A percentile compares a stretch with the other conserved stretches of the same genome.
Conservation (phyloP, 2,113 vertebrate genomes). For the Amblyornis subalaris region DNA sequence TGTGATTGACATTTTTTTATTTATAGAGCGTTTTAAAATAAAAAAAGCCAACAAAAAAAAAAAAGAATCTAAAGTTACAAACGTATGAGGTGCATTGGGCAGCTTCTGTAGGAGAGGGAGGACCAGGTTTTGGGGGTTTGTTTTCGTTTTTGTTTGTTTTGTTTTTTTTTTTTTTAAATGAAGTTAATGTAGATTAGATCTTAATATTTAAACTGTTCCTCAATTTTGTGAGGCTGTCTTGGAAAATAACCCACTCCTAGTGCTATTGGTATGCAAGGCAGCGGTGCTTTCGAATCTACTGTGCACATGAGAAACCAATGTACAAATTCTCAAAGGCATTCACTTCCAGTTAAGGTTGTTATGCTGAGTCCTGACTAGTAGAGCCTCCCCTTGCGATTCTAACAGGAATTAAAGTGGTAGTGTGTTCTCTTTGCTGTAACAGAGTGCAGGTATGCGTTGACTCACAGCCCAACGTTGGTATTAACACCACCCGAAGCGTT, state of each 20-base stretch:
- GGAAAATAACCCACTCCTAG: slow-evolving; percentile 78
- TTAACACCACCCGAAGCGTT: slow-evolving; percentile 70
- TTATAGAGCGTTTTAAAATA: slow-evolving; percentile 76
- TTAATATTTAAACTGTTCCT: slow-evolving; percentile 89
- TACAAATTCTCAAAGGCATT: slow-evolving; percentile 65
- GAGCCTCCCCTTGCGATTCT: slow-evolving; percentile 64
- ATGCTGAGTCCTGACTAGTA: slow-evolving; percentile 65
- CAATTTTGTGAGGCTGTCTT: slow-evolving; percentile 94
- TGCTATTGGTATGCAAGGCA: slow-evolving; percentile 85
- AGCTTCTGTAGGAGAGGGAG: slow-evolving; percentile 76
- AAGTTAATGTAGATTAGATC: slow-evolving; percentile 82
- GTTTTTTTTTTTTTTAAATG: slow-evolving; percentile 48
- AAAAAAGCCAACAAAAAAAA: slow-evolving; percentile 66
- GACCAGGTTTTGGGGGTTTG: slow-evolving; percentile 72
- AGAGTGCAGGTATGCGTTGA: slow-evolving; percentile 68
- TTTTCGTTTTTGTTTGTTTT: slow-evolving; percentile 24
- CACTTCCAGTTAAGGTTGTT: slow-evolving; percentile 68
- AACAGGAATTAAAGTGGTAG: slow-evolving; percentile 61
- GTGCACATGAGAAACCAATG: slow-evolving; percentile 66
- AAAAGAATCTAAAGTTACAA: slow-evolving; percentile 71
- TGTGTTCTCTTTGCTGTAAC: slow-evolving; percentile 70
- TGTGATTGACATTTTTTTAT: slow-evolving; percentile 84
- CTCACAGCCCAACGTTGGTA: slow-evolving; percentile 70
- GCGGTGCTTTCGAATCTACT: slow-evolving; percentile 78
- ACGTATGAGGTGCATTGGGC: slow-evolving; percentile 81